Percentiles rank a stretch among this genome's conserved stretches.
phyloP scores from a whole-genome alignment of 1,140 invertebrate genomes.

The Leucophenga varia region DNA sequence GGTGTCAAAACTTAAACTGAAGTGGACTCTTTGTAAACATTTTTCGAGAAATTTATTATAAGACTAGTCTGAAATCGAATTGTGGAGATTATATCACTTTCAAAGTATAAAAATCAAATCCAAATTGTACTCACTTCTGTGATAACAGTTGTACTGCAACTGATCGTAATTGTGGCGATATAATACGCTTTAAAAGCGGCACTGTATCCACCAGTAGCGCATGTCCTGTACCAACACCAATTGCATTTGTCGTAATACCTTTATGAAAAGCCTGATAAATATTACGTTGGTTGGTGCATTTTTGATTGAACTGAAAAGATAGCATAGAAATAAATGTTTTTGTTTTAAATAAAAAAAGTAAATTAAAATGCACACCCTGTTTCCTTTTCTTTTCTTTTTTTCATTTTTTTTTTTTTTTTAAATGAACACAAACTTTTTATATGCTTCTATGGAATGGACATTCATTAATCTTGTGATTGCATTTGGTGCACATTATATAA shows the following conservation, averaged over 20 bases:
- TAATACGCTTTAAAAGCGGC: conserved; percentile 72
- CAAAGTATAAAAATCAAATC: background rate
- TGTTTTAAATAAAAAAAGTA: background rate
- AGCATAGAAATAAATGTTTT: background rate
- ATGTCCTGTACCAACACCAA: conserved; percentile 61
- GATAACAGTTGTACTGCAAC: conserved; percentile 62
- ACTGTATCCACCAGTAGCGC: conserved; percentile 71
- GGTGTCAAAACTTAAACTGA: too few relatives aligned
- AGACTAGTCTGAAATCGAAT: background rate
- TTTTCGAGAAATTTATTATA: too few relatives aligned
- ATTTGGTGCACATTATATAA: conserved; percentile 54
- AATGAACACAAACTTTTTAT: too few relatives aligned
- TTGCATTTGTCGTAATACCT: conserved; percentile 64
- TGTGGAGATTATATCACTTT: background rate
- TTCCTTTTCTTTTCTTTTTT: conserved; percentile 6
- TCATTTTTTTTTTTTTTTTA: background rate
- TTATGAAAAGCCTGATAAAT: conserved; percentile 64
- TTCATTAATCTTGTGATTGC: conserved; percentile 55
- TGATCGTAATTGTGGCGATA: conserved; percentile 76
- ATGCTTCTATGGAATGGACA: too few relatives aligned
- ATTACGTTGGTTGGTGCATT: conserved; percentile 60
- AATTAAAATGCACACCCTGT: conserved; percentile 3
- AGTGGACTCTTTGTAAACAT: too few relatives aligned
- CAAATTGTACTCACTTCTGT: conserved; percentile 19
- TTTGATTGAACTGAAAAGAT: conserved; percentile 62